Percentiles rank a stretch among this genome's conserved stretches.
These are phyloP conservation scores for Aphaenogaster ashmeadi DNA, from an alignment of 1,140 invertebrate genomes.

Conservation along the genomic window DNA sequence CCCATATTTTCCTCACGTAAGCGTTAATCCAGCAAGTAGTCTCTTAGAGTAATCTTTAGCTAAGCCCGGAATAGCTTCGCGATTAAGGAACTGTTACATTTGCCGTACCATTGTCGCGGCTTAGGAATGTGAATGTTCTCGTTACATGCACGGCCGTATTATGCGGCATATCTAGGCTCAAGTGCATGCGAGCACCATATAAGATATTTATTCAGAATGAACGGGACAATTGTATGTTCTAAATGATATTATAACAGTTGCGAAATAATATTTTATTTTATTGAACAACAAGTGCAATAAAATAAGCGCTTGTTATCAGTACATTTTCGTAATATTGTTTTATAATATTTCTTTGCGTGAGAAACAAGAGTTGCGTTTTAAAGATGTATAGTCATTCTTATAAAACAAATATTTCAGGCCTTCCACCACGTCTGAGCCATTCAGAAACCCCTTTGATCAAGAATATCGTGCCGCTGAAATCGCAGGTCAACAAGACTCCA, in stretches of 20 bases:
- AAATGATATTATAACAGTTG: neutral
- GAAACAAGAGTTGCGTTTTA: neutral
- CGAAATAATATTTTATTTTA: neutral
- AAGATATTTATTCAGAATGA: constrained; percentile 21
- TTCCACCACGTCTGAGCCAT: constrained; percentile 89
- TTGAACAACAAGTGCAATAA: neutral
- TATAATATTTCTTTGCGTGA: neutral
- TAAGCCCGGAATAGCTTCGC: constrained; percentile 15
- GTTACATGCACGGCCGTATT: constrained; percentile 13
- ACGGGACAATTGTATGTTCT: neutral
- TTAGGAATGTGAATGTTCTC: constrained; percentile 31
- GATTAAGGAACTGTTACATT: constrained; percentile 53
- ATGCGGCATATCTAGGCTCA: neutral
- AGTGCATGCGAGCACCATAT: neutral
- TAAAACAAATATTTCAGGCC: constrained; percentile 84
- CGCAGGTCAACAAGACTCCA: constrained; percentile 87
- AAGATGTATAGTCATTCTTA: constrained; percentile 3
- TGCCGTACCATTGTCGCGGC: constrained; percentile 38
- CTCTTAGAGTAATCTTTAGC: constrained; percentile 56
- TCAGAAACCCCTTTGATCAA: constrained; percentile 88
- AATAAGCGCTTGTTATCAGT: neutral
- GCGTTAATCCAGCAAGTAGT: constrained; percentile 60
- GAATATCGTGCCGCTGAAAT: constrained; percentile 92
- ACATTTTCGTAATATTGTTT: neutral
- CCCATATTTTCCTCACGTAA: constrained; percentile 91